Conservation (phyloP, 2,113 vertebrate species). For the Oncorhynchus gorbuscha region DNA sequence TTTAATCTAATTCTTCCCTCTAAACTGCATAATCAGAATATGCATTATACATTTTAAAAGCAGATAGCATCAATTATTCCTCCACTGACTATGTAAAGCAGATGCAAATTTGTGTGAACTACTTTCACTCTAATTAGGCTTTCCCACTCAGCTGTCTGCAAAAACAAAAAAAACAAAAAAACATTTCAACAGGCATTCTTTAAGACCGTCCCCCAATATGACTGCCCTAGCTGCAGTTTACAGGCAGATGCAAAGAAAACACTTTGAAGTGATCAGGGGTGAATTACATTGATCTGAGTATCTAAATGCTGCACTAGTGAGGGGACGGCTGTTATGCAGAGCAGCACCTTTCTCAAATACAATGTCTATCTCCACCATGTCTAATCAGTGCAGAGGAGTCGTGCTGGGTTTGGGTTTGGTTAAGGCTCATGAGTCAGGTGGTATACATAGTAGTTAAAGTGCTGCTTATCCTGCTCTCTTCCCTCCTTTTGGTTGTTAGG, state of each 20-base stretch:
- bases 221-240: not conserved
- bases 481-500: no score
- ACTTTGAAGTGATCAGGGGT: conserved; percentile 10
- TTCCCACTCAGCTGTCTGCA: not conserved
- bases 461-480: not conserved
- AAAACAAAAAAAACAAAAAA: not conserved
- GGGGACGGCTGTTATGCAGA: conserved; percentile 4
- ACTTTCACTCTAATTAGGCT: conserved; percentile 22
- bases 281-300: conserved; percentile 14
- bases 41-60: conserved; percentile 9
- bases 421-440: not conserved
- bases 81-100: conserved; percentile 22
- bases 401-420: conserved; percentile 4
- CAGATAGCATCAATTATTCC: conserved; percentile 29
- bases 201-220: conserved; percentile 2
- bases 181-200: not conserved
- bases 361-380: not conserved
- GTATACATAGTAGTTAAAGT: not conserved
- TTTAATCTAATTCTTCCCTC: conserved; percentile 4
- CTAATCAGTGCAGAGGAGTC: conserved; percentile 7
- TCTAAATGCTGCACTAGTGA: conserved; percentile 11
- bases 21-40: conserved; percentile 10
- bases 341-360: not conserved
- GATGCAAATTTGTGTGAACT: conserved; percentile 29
- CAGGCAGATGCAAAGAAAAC: not conserved